phyloP scores from a whole-genome alignment of 1,140 invertebrate genomes.

The Lanistes nyassanus region DNA sequence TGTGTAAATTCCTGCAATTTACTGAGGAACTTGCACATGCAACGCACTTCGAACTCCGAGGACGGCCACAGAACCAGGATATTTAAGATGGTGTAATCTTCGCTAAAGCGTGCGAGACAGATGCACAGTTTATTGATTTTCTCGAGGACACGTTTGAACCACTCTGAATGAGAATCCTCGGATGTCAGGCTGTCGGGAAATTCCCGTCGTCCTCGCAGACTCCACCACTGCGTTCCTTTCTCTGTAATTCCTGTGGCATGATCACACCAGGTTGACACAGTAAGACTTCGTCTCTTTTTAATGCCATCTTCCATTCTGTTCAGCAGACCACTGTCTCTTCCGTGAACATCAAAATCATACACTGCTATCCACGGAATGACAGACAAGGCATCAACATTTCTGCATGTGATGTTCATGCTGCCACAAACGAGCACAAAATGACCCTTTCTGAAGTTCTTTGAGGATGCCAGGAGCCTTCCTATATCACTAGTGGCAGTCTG shows the following conservation, averaged over 20 bases:
- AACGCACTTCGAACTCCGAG: constrained; percentile 16
- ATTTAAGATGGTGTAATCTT: constrained; percentile 39
- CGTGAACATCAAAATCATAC: constrained; percentile 43
- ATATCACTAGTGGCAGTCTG: too few species aligned
- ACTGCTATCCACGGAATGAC: constrained; percentile 43
- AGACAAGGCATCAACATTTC: constrained; percentile 33
- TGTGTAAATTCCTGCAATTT: constrained; percentile 11
- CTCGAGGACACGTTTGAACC: constrained; percentile 32
- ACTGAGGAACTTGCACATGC: constrained; percentile 35
- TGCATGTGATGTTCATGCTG: background rate
- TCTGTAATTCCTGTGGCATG: constrained; percentile 29
- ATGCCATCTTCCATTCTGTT: constrained; percentile 32
- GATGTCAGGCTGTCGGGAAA: constrained; percentile 30
- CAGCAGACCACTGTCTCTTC: constrained; percentile 35
- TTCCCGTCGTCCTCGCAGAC: constrained; percentile 40
- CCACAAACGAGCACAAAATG: constrained; percentile 29
- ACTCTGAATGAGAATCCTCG: constrained; percentile 20
- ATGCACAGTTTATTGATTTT: constrained; percentile 32
- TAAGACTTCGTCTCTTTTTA: constrained; percentile 29
- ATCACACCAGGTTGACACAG: constrained; percentile 38
- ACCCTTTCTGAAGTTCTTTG: constrained; percentile 25
- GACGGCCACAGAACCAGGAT: constrained; percentile 40
- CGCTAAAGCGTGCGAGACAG: constrained; percentile 33
- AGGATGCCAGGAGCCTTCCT: background rate
- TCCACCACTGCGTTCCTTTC: constrained; percentile 44